Percentiles rank a stretch among this genome's conserved stretches.
Evolutionary conservation across 2,113 vertebrate genomes (phyloP).

Genomic region (Orcinus orca): DNA sequence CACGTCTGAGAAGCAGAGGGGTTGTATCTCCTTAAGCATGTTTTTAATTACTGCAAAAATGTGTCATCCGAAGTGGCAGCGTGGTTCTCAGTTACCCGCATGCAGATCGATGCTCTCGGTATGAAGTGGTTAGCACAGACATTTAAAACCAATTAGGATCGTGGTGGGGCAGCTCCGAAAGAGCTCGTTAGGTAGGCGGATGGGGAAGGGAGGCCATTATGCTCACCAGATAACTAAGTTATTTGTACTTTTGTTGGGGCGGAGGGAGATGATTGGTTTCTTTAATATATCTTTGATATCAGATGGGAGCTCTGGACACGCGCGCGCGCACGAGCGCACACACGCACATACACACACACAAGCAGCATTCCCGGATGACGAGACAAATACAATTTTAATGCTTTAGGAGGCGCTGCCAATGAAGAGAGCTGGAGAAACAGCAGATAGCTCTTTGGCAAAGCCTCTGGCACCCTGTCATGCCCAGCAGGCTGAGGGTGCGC

Average conservation of each 20-base stretch:
- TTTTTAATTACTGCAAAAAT: constrained; percentile 81
- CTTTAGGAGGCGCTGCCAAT: constrained; percentile 53
- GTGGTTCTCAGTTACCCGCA: constrained; percentile 75
- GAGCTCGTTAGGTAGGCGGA: constrained; percentile 68
- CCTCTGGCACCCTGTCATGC: background rate
- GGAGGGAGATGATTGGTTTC: constrained; percentile 77
- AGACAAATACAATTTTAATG: constrained; percentile 53
- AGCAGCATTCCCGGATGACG: constrained; percentile 2
- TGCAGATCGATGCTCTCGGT: constrained; percentile 77
- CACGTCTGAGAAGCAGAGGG: background rate
- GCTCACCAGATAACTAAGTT: constrained; percentile 77
- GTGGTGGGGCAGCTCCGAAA: constrained; percentile 67
- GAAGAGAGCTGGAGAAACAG: constrained; percentile 44
- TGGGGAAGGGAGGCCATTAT: constrained; percentile 71
- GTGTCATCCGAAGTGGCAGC: constrained; percentile 51
- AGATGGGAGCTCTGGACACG: constrained; percentile 8
- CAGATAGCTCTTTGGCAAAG: constrained; percentile 18
- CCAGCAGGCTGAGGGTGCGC: background rate
- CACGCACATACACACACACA: rapidly evolving
- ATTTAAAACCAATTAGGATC: constrained; percentile 83
- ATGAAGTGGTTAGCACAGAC: constrained; percentile 77
- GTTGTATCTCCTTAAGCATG: constrained; percentile 56
- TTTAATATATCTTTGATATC: constrained; percentile 79
- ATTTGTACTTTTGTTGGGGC: constrained; percentile 70
- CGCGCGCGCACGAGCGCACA: rapidly evolving